Base-by-base conservation (phyloP, 1,140 invertebrate species). In the Zaprionus ghesquierei region DNA sequence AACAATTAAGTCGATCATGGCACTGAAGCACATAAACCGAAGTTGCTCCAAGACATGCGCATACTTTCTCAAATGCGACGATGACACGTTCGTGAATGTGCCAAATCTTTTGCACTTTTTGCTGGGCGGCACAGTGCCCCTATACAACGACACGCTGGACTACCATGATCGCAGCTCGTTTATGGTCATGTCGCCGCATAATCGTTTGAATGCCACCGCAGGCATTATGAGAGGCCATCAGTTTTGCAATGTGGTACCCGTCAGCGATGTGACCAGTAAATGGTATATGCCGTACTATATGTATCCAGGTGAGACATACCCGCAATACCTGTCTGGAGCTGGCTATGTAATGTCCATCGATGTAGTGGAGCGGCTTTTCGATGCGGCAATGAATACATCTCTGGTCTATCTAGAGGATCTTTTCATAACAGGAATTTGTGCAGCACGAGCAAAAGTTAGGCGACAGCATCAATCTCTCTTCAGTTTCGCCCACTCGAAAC, bases 1-100 rank as follows among this genome's bases (percentile, higher is more conserved):
- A 54, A 98, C 97, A 0, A 91, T 98, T 6, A 99, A 99, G 91
- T 96, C 96, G 15, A 94, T 97, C 13, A 95, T 97, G 94, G 94
- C 97, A 92, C 92, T 98, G 44, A 97, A 98, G 90, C 97, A 96
- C 95, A 94, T 96, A 5, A 94, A 92, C 1, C 93, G 92, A 8
- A 94, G 94, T 73, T 97, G 96, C 86, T 90, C 92, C 50, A 93
- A 90, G 9, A 85, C 89, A 33, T 93, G 94, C 3, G 94, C 94
- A 53, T 97, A 95, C 92, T 92, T 97, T 2, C 94, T 97, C 90
- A 97, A 98, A 93, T 95, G 95, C 4, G 97, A 97, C 75, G 97
- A 97, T 76, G 97, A 98, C 75, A 96, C 96, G 92, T 97, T 96
- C 84, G 93, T 98, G 5, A 97, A 97, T 92, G 92, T 97, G 54